These are phyloP conservation scores for Alexandromys fortis DNA, from an alignment of 2,113 vertebrate species.

Conservation along the genomic window DNA sequence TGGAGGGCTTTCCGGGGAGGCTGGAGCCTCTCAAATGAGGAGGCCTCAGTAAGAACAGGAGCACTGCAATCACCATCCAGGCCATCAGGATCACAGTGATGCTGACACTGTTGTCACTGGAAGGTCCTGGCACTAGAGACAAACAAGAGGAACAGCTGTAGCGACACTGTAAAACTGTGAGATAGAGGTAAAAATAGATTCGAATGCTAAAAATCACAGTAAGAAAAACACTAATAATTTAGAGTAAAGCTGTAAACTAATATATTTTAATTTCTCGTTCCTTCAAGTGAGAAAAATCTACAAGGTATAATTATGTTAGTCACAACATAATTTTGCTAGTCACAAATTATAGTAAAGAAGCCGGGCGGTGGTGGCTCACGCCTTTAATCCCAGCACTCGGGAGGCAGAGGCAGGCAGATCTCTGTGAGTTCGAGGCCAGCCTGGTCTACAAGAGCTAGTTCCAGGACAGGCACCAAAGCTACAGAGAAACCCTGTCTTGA, in stretches of 20 bases:
- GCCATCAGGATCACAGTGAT: constrained; percentile 95
- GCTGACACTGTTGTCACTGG: constrained; percentile 88
- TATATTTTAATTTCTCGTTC: constrained; percentile 4
- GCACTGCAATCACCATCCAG: constrained; percentile 93
- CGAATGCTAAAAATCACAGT: constrained; percentile 1
- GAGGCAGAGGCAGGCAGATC: too few relatives aligned
- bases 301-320: constrained; percentile 19
- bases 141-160: constrained; percentile 69
- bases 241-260: not conserved
- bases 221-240: constrained; percentile 38
- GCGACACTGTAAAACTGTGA: not conserved
- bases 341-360: constrained; percentile 1
- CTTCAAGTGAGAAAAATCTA: constrained; percentile 34
- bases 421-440: too few relatives aligned
- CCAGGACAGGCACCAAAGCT: too few relatives aligned
- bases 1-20: constrained; percentile 88
- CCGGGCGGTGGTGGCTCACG: too few relatives aligned
- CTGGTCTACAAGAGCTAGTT: too few relatives aligned
- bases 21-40: constrained; percentile 90
- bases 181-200: constrained; percentile 24
- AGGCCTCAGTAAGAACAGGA: constrained; percentile 95
- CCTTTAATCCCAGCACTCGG: too few relatives aligned
- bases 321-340: not conserved
- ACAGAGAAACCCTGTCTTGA: too few relatives aligned
- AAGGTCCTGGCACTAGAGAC: constrained; percentile 93